A percentile compares a stretch with the other conserved stretches of the same genome.
Conservation (phyloP, 1,140 invertebrate species). For the Monochamus saltuarius region DNA sequence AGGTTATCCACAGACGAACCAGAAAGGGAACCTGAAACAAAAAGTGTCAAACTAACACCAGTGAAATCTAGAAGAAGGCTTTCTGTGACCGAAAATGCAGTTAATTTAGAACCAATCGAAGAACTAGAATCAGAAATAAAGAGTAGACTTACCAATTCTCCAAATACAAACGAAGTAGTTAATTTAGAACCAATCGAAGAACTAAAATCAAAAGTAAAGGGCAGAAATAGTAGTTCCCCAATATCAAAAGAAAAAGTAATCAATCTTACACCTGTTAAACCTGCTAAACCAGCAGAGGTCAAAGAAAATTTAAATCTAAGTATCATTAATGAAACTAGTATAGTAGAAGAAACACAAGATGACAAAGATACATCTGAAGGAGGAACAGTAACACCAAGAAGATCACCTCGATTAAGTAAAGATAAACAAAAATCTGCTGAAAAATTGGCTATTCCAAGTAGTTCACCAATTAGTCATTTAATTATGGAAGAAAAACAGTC, state of each 20-base stretch:
- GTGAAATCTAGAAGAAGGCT: constrained; percentile 8
- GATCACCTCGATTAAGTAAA: neutral
- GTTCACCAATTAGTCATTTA: no score
- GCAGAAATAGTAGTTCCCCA: neutral
- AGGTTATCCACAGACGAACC: constrained; percentile 5
- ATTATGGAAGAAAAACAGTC: neutral
- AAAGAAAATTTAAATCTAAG: constrained; percentile 11
- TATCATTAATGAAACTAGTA: constrained; percentile 14
- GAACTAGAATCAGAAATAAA: constrained; percentile 10
- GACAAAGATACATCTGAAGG: constrained; percentile 6
- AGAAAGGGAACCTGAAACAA: neutral
- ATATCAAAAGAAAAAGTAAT: neutral
- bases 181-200: constrained; percentile 8
- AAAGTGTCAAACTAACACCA: neutral
- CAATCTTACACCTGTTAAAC: neutral
- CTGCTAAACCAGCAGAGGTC: neutral
- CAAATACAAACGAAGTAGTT: no score
- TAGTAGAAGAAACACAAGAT: constrained; percentile 5
- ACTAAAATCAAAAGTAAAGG: constrained; percentile 3
- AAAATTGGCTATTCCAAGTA: neutral
- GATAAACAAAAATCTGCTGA: neutral
- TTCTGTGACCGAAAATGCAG: constrained; percentile 2
- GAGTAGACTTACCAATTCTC: neutral
- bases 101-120: constrained; percentile 8
- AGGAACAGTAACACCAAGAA: constrained; percentile 8